These are phyloP conservation scores for Pao palembangensis DNA, from an alignment of 2,113 vertebrate genomes.

Conservation along the genomic window DNA sequence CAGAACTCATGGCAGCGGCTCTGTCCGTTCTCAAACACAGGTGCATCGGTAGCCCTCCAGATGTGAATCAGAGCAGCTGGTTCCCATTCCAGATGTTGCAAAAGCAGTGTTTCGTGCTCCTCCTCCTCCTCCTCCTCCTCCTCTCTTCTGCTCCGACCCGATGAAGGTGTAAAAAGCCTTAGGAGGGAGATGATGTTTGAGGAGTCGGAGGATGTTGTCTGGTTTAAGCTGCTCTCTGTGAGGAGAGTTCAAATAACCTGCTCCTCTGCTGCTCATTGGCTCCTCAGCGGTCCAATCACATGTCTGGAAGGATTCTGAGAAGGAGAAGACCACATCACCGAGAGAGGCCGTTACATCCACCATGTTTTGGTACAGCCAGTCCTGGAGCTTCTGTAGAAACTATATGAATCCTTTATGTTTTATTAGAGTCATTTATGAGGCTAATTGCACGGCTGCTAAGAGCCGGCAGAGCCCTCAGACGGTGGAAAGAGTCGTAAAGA, in stretches of 20 bases:
- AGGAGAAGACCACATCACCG: slow-evolving; percentile 7
- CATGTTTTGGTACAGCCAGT: slow-evolving; percentile 22
- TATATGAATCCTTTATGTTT: slow-evolving; percentile 43
- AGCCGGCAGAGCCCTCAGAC: slow-evolving; percentile 52
- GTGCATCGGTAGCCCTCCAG: slow-evolving; percentile 51
- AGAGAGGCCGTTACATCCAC: neutral
- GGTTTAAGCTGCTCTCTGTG: slow-evolving; percentile 47
- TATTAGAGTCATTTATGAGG: slow-evolving; percentile 61
- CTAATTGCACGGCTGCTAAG: slow-evolving; percentile 65
- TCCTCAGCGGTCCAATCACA: slow-evolving; percentile 52
- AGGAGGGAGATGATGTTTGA: slow-evolving; percentile 45
- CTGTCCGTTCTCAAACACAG: slow-evolving; percentile 76
- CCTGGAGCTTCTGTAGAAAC: slow-evolving; percentile 49
- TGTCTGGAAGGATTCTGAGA: slow-evolving; percentile 24
- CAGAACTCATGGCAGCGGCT: slow-evolving; percentile 81
- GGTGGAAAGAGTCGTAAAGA: slow-evolving; percentile 13
- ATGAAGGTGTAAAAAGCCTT: slow-evolving; percentile 20
- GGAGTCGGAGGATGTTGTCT: slow-evolving; percentile 59
- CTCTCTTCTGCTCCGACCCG: slow-evolving; percentile 3
- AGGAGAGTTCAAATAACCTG: slow-evolving; percentile 72
- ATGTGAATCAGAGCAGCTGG: slow-evolving; percentile 12
- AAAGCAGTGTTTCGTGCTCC: neutral
- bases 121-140: neutral
- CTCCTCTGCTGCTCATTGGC: slow-evolving; percentile 52
- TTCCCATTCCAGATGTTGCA: slow-evolving; percentile 40